Evolutionary conservation across 1,140 invertebrate species (phyloP).

Genomic region (Drosophila bifasciata): DNA sequence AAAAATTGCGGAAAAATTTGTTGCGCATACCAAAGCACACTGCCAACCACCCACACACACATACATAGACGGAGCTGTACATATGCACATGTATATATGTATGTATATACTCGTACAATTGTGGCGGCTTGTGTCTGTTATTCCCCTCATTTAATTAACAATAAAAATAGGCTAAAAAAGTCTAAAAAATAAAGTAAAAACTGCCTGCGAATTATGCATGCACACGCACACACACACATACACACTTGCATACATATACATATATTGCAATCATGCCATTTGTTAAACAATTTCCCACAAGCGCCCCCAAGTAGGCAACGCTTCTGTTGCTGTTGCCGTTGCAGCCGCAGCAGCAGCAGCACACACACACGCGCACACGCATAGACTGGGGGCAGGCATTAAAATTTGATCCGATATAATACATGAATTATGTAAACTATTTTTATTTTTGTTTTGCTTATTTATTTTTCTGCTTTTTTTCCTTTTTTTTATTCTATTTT

Average conservation of each 20-base stretch:
- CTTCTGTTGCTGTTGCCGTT: slow-evolving; percentile 19
- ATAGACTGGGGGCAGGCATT: slow-evolving; percentile 43
- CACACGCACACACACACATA: slow-evolving; percentile 38
- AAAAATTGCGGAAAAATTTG: slow-evolving; percentile 66
- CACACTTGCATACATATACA: slow-evolving; percentile 58
- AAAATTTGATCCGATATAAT: slow-evolving; percentile 81
- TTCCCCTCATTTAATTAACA: slow-evolving; percentile 82
- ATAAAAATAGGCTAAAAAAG: slow-evolving; percentile 82
- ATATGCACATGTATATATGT: background rate
- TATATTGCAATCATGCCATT: slow-evolving; percentile 69
- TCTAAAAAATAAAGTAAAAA: slow-evolving; percentile 69
- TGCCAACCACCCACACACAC: too few species aligned
- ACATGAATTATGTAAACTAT: slow-evolving; percentile 81
- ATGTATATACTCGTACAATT: slow-evolving; percentile 22
- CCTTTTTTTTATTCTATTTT: slow-evolving; percentile 39
- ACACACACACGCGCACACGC: slow-evolving; percentile 6
- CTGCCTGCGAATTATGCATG: slow-evolving; percentile 62
- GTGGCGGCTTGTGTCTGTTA: slow-evolving; percentile 34
- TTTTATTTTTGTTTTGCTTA: slow-evolving; percentile 75
- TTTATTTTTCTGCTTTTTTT: slow-evolving; percentile 62
- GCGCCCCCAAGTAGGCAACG: slow-evolving; percentile 75
- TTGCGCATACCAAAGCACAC: slow-evolving; percentile 35
- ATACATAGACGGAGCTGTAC: slow-evolving; percentile 14
- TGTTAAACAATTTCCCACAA: slow-evolving; percentile 75
- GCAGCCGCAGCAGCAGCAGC: slow-evolving; percentile 28